Evolutionary conservation across 2,797 vertebrate genomes (phyloP).

Genomic region (Leptoclinus maculatus): DNA sequence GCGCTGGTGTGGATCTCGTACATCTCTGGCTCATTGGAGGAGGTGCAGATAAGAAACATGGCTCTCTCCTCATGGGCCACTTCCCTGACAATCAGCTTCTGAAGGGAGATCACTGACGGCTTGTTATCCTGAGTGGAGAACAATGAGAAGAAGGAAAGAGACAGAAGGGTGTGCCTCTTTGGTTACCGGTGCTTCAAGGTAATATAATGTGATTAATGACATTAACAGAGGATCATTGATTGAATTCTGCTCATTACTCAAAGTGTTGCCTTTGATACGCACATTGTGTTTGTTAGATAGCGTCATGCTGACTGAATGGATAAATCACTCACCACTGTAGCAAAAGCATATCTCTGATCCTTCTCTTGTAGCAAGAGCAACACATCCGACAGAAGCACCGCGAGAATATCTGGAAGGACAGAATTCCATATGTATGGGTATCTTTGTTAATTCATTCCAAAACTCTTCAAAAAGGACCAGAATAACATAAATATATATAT

Average conservation of each 20-base stretch:
- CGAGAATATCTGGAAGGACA: constrained; percentile 88
- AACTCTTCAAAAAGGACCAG: neutral
- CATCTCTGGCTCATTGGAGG: constrained; percentile 85
- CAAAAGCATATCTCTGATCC: constrained; percentile 94
- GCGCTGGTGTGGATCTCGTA: constrained; percentile 93
- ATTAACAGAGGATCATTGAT: neutral
- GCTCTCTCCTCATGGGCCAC: constrained; percentile 93
- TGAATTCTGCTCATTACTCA: neutral
- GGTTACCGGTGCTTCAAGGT: neutral
- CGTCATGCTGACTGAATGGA: neutral
- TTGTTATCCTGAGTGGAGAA: constrained; percentile 89
- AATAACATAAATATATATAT: neutral
- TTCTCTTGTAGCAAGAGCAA: constrained; percentile 96
- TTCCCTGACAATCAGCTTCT: constrained; percentile 94
- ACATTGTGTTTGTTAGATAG: neutral
- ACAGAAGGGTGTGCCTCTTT: neutral
- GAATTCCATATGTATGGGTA: neutral
- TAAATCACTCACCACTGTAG: constrained; percentile 89
- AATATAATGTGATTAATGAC: neutral
- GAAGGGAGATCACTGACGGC: constrained; percentile 91
- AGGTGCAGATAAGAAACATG: constrained; percentile 96
- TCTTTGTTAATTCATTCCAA: neutral
- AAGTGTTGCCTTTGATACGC: neutral
- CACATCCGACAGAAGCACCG: constrained; percentile 93
- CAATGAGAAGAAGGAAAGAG: neutral